Evolutionary conservation across 2,888 invertebrate species (phyloP).

Genomic region (Rhaphigaster nebulosa): DNA sequence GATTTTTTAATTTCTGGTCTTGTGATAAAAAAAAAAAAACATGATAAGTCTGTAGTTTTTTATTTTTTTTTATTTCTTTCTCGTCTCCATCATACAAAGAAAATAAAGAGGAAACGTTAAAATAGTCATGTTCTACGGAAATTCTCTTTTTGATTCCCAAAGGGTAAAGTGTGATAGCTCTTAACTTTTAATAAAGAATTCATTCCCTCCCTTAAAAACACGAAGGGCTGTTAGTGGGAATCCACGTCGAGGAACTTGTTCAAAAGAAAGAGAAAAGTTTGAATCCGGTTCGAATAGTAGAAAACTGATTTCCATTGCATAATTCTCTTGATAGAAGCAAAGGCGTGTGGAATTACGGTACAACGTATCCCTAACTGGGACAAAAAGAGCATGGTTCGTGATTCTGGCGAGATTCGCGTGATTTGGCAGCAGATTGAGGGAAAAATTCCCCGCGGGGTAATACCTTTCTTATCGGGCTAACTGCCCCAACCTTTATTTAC

Average conservation of each 20-base stretch:
- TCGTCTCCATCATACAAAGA: too few species aligned
- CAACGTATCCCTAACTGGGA: slow-evolving; percentile 15
- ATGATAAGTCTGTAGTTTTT: too few species aligned
- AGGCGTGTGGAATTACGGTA: not conserved
- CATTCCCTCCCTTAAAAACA: not conserved
- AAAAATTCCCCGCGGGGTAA: slow-evolving; percentile 24
- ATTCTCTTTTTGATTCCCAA: not conserved
- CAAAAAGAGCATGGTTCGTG: slow-evolving; percentile 27
- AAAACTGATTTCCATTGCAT: slow-evolving; percentile 43
- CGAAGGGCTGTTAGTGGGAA: not conserved
- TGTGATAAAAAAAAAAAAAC: too few species aligned
- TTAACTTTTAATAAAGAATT: not conserved
- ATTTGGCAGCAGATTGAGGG: slow-evolving; percentile 44
- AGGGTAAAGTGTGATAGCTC: not conserved
- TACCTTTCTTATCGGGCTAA: slow-evolving; percentile 28
- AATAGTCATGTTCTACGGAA: too few species aligned
- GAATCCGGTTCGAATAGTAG: not conserved
- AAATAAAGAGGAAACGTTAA: too few species aligned
- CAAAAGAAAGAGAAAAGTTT: not conserved
- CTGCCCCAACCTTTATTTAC: slow-evolving; percentile 16
- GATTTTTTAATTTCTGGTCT: too few species aligned
- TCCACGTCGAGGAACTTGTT: not conserved
- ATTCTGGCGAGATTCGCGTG: slow-evolving; percentile 26
- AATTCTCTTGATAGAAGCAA: not conserved
- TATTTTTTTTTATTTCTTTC: too few species aligned